Base-by-base conservation (phyloP, 2,797 vertebrate species). In the Mustela erminea region DNA sequence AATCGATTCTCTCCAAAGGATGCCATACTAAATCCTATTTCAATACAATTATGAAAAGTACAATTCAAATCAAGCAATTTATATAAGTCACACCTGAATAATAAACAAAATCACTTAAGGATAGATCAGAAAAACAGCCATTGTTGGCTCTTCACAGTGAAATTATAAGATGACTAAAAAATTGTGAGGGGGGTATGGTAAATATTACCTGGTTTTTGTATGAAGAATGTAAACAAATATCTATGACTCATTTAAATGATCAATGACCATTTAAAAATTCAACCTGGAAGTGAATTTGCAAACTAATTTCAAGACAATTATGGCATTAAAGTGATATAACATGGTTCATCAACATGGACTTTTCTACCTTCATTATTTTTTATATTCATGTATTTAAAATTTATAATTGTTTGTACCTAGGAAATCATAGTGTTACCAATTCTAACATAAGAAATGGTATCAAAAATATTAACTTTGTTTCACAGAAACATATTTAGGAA, bases 401-500 rank as follows among this genome's bases (percentile, higher is more conserved):
- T 15, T 85, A n/a, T 6, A 87, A 32, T 77, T 87, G 17, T 29
- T 80, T 66, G 12, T 18, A n/a, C 38, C n/a, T 77, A 70, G 38
- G 46, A 83, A 87, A 80, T 89, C 25, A 43, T 86, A 49, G 54
- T 90, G 25, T 91, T 46, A 77, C 3, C 25, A 72, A 49, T 85
- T 96, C 25, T 64, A 66, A 4, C 27, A 70, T 18, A 77, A 95
- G 87, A 1, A n/a, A 83, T 94, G 32, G 6, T 35, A 96, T 64
- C n/a, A 89, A 77, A 11, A 87, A 89, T 88, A 18, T 95, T 72
- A 78, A 81, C 66, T 89, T 75, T 97, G n/a, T 43, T 90, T 74
- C 87, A 68, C 90, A 78, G 90, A 78, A 97, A 38, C 8, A 43
- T 66, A 85, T 58, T 86, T 74, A 70, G 35, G 32, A 43, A 92